A percentile compares a stretch with the other conserved stretches of the same genome.
Evolutionary conservation across 1,140 invertebrate genomes (phyloP).

Genomic region (Tigriopus japonicus): DNA sequence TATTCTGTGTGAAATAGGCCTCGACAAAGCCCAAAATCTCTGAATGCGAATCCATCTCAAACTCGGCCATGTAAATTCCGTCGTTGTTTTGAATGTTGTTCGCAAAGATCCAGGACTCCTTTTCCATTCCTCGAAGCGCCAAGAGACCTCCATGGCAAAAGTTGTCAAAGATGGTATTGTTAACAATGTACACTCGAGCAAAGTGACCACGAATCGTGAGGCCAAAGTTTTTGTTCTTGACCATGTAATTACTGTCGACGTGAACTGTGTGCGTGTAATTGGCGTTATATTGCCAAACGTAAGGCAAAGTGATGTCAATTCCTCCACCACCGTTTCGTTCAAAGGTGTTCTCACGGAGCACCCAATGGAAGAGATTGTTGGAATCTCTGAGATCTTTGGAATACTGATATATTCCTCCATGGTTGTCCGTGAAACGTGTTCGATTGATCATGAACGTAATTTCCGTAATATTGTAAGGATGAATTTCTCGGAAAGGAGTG

Average conservation of each 20-base stretch:
- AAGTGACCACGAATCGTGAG: conserved; percentile 79
- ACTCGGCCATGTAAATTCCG: conserved; percentile 67
- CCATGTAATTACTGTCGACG: conserved; percentile 66
- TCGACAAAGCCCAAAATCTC: conserved; percentile 67
- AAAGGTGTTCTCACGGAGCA: conserved; percentile 65
- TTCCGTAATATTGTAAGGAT: conserved; percentile 58
- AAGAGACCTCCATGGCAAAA: conserved; percentile 59
- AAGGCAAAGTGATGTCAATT: conserved; percentile 63
- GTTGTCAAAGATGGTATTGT: conserved; percentile 69
- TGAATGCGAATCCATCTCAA: conserved; percentile 73
- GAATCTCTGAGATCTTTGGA: conserved; percentile 66
- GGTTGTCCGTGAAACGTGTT: conserved; percentile 60
- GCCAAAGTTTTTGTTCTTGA: conserved; percentile 61
- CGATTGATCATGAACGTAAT: conserved; percentile 66
- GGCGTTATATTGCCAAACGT: conserved; percentile 86
- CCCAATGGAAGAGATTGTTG: conserved; percentile 86
- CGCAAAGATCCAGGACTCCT: conserved; percentile 55
- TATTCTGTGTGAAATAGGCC: conserved; percentile 57
- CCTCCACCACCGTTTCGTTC: conserved; percentile 63
- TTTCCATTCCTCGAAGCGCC: conserved; percentile 85
- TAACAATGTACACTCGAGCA: conserved; percentile 44
- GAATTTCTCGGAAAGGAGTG: conserved; percentile 63
- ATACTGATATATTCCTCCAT: conserved; percentile 60
- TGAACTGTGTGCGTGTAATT: conserved; percentile 77
- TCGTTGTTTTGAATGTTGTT: conserved; percentile 57